Evolutionary conservation across 1,140 invertebrate genomes (phyloP).

Genomic region (Drosophila ambigua): DNA sequence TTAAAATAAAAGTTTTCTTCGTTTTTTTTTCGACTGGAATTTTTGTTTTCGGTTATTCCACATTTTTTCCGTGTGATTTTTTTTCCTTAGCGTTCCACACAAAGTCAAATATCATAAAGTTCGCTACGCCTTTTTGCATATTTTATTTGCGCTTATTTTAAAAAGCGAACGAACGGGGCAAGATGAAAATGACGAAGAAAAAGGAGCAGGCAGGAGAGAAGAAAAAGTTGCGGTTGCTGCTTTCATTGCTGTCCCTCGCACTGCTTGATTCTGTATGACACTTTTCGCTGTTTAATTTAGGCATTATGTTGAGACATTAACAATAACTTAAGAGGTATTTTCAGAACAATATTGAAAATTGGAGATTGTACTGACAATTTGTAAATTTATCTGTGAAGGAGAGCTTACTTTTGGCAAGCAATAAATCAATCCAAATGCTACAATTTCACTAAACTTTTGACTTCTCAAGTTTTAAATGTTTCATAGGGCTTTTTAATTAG

Average conservation of each 20-base stretch:
- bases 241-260: conserved; percentile 41
- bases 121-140: conserved; percentile 81
- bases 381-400: too few species aligned
- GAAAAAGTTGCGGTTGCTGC: conserved; percentile 50
- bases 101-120: conserved; percentile 82
- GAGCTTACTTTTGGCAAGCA: too few species aligned
- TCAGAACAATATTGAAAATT: too few species aligned
- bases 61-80: conserved; percentile 37
- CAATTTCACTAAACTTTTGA: too few species aligned
- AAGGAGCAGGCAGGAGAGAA: conserved; percentile 11
- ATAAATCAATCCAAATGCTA: too few species aligned
- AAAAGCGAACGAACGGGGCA: conserved; percentile 16
- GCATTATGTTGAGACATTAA: too few species aligned
- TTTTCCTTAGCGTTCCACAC: conserved; percentile 61
- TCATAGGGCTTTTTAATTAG: neutral
- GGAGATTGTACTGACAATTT: too few species aligned
- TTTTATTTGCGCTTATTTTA: conserved; percentile 80
- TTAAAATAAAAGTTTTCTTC: conserved; percentile 79
- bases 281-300: too few species aligned
- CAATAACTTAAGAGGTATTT: too few species aligned
- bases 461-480: too few species aligned
- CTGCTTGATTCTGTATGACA: too few species aligned
- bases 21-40: conserved; percentile 39
- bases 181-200: conserved; percentile 10
- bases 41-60: conserved; percentile 34